These are phyloP conservation scores for Bovichtus diacanthus DNA, from an alignment of 2,797 vertebrate genomes.

Conservation along the genomic window DNA sequence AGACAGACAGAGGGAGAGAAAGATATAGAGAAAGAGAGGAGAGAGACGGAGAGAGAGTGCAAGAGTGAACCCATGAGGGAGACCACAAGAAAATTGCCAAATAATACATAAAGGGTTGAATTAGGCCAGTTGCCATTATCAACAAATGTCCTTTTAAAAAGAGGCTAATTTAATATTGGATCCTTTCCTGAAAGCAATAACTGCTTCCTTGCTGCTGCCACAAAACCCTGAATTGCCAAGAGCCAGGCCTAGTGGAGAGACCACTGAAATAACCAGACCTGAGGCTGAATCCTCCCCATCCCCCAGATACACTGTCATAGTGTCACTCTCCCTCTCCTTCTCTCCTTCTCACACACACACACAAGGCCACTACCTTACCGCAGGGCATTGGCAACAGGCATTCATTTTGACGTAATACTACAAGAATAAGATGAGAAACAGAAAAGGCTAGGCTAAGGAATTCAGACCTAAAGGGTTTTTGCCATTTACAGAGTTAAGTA, in stretches of 20 bases:
- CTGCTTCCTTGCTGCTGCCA: conserved; percentile 69
- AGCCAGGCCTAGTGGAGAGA: conserved; percentile 73
- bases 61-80: conserved; percentile 74
- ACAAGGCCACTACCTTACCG: conserved; percentile 64
- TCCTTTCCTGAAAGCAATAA: conserved; percentile 76
- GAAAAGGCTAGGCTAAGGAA: conserved; percentile 27
- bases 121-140: conserved; percentile 79
- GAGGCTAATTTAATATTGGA: conserved; percentile 80
- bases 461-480: conserved; percentile 40
- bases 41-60: conserved; percentile 67
- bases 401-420: conserved; percentile 64
- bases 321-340: conserved; percentile 66
- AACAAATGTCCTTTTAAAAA: conserved; percentile 79
- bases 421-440: conserved; percentile 49
- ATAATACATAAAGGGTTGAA: conserved; percentile 78
- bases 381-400: conserved; percentile 79
- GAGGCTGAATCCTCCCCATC: conserved; percentile 78
- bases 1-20: conserved; percentile 79
- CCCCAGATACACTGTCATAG: conserved; percentile 76
- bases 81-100: conserved; percentile 76
- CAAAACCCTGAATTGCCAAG: conserved; percentile 68
- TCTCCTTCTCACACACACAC: conserved; percentile 25
- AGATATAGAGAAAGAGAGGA: conserved; percentile 65
- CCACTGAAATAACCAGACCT: conserved; percentile 79
- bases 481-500: conserved; percentile 19